These are phyloP conservation scores for Allobates femoralis DNA, from an alignment of 2,797 vertebrate species.

Conservation along the genomic window DNA sequence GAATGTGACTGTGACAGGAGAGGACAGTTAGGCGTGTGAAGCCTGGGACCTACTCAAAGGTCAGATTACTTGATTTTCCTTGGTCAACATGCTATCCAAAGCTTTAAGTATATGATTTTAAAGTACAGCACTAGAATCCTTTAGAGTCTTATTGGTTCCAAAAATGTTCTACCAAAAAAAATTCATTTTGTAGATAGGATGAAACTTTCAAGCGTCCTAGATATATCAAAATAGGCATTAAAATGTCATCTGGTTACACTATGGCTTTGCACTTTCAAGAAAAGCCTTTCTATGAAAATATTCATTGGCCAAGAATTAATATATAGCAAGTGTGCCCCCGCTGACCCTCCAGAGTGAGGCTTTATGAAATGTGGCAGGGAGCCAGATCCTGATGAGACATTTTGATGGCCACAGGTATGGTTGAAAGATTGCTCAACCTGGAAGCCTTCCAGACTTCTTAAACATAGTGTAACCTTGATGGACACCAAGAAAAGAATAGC, in stretches of 20 bases:
- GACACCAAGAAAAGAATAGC: slow-evolving; percentile 58
- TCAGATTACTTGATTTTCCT: slow-evolving; percentile 64
- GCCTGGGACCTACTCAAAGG: slow-evolving; percentile 74
- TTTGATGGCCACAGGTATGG: slow-evolving; percentile 56
- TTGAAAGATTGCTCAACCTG: slow-evolving; percentile 58
- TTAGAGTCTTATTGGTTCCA: not conserved
- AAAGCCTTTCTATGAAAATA: slow-evolving; percentile 10
- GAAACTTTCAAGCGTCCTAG: not conserved
- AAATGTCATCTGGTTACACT: not conserved
- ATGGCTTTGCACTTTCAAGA: not conserved
- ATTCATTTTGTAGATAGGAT: not conserved
- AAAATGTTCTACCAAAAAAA: not conserved
- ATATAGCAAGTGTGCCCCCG: slow-evolving; percentile 26
- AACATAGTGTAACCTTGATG: slow-evolving; percentile 52
- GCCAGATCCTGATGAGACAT: slow-evolving; percentile 55
- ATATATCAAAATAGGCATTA: not conserved
- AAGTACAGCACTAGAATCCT: too few species aligned
- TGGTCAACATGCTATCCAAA: not conserved
- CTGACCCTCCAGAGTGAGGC: slow-evolving; percentile 23
- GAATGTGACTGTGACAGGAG: slow-evolving; percentile 81
- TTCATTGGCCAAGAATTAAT: slow-evolving; percentile 38
- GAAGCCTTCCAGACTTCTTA: slow-evolving; percentile 51
- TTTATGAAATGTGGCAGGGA: slow-evolving; percentile 41
- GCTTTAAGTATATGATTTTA: too few species aligned
- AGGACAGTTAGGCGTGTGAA: slow-evolving; percentile 75